These are phyloP conservation scores for Manacus vitellinus DNA, from an alignment of 2,113 vertebrate genomes.

Conservation along the genomic window DNA sequence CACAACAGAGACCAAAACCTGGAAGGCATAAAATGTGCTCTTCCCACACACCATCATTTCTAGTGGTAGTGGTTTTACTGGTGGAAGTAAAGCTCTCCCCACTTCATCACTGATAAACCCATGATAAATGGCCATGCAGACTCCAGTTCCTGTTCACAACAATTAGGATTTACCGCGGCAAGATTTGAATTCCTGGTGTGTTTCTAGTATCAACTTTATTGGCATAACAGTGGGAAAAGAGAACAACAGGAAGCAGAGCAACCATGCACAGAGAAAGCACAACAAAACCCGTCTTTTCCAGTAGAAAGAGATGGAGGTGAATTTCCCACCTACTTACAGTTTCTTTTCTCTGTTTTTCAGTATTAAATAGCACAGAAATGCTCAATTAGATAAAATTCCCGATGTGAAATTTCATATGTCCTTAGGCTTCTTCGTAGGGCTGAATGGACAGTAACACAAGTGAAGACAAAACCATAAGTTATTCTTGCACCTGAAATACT, in stretches of 20 bases:
- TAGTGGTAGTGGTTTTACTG: not conserved
- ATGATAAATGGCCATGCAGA: not conserved
- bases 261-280: not conserved
- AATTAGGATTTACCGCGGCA: not conserved
- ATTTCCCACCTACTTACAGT: not conserved
- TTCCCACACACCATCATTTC: not conserved
- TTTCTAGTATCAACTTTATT: not conserved
- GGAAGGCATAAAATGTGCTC: not conserved
- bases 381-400: not conserved
- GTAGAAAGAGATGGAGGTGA: not conserved
- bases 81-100: not conserved
- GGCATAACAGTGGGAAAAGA: not conserved
- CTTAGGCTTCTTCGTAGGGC: not conserved
- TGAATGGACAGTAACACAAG: not conserved
- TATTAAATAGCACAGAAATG: not conserved
- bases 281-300: rapidly evolving
- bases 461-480: not conserved
- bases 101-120: not conserved
- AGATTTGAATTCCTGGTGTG: not conserved
- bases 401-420: not conserved
- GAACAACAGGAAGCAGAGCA: not conserved
- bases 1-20: not conserved
- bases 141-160: not conserved
- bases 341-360: not conserved
- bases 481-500: not conserved